phyloP scores from a whole-genome alignment of 2,113 vertebrate genomes.

The Lucifuga dentata region DNA sequence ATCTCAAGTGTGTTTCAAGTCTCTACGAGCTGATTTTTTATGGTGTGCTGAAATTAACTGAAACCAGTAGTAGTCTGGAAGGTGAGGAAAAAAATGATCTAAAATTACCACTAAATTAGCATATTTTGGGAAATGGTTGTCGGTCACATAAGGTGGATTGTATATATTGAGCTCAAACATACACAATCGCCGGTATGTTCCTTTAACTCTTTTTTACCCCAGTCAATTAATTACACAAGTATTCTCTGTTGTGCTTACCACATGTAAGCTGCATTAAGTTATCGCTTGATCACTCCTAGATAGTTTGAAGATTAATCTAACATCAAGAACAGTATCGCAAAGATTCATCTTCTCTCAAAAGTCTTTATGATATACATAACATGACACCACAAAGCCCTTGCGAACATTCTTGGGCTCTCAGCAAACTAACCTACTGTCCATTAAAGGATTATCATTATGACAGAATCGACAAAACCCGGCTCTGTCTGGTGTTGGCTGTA shows the following conservation, averaged over 20 bases:
- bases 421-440: conserved; percentile 53
- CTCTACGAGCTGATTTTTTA: too few relatives aligned
- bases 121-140: too few relatives aligned
- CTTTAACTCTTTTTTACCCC: conserved; percentile 7
- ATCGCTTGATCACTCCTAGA: conserved; percentile 32
- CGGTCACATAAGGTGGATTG: too few relatives aligned
- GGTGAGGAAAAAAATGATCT: conserved; percentile 22
- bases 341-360: conserved; percentile 26
- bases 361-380: conserved; percentile 7
- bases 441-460: conserved; percentile 73
- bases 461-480: conserved; percentile 60
- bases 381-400: conserved; percentile 37
- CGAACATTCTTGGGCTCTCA: conserved; percentile 48
- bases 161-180: too few relatives aligned
- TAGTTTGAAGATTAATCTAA: conserved; percentile 57
- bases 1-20: too few relatives aligned
- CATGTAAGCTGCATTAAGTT: conserved; percentile 16
- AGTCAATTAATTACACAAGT: conserved; percentile 38
- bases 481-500: conserved; percentile 28
- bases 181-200: too few relatives aligned
- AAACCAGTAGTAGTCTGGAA: too few relatives aligned
- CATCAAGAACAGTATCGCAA: conserved; percentile 18
- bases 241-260: not conserved
- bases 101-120: too few relatives aligned
- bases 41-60: too few relatives aligned